Conservation (phyloP, 2,888 invertebrate genomes). For the Amaurobius ferox region DNA sequence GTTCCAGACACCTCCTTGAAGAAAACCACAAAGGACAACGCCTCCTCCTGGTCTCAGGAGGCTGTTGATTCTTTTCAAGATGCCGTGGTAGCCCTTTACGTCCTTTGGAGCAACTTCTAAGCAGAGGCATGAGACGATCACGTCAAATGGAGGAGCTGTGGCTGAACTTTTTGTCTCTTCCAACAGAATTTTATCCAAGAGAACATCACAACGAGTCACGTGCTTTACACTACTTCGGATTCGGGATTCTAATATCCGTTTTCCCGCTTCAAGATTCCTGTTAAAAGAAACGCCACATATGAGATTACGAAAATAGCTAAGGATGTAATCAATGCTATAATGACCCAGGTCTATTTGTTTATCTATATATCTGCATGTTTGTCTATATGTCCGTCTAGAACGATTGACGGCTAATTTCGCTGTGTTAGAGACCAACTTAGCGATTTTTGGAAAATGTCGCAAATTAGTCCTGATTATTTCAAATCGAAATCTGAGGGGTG, state of each 20-base stretch:
- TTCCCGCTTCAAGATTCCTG: no score
- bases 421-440: no score
- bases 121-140: conserved; percentile 7
- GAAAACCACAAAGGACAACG: conserved; percentile 18
- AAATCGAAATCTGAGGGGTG: no score
- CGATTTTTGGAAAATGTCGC: no score
- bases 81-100: not conserved
- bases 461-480: no score
- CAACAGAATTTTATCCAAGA: not conserved
- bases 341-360: no score
- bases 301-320: no score
- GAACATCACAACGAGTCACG: conserved; percentile 27
- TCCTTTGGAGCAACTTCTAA: conserved; percentile 19
- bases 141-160: conserved; percentile 24
- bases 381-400: no score
- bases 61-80: conserved; percentile 29
- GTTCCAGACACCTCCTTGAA: conserved; percentile 19
- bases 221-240: conserved; percentile 24
- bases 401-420: no score
- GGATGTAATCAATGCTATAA: no score
- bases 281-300: no score
- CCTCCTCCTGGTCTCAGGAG: conserved; percentile 27
- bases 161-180: not conserved
- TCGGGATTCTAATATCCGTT: conserved; percentile 30
- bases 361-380: no score